Percentiles rank a stretch among this genome's conserved stretches.
These are phyloP conservation scores for Oryzias javanicus DNA, from an alignment of 2,113 vertebrate genomes.

Conservation along the genomic window DNA sequence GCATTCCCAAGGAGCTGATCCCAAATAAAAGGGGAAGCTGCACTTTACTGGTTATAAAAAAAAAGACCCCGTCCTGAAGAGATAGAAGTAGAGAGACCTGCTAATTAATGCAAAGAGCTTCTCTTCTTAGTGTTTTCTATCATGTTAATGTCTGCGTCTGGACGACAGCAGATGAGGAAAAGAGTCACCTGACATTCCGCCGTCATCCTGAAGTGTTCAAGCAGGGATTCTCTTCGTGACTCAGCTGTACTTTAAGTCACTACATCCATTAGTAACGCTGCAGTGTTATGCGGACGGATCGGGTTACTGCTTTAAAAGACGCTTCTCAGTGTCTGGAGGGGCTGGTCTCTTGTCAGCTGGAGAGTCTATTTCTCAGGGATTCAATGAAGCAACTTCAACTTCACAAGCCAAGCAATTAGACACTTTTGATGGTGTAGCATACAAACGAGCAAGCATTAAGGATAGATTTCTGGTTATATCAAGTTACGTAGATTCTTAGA, in stretches of 20 bases:
- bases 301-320: constrained; percentile 14
- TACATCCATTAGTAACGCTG: constrained; percentile 5
- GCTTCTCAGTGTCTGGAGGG: constrained; percentile 11
- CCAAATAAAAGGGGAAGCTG: too few relatives aligned
- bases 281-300: constrained; percentile 21
- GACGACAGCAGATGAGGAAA: too few relatives aligned
- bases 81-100: too few relatives aligned
- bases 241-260: constrained; percentile 24
- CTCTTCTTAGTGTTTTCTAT: too few relatives aligned
- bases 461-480: neutral
- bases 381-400: constrained; percentile 12
- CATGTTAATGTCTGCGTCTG: too few relatives aligned
- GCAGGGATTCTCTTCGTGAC: constrained; percentile 29
- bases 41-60: too few relatives aligned
- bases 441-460: constrained; percentile 1
- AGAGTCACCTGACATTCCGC: too few relatives aligned
- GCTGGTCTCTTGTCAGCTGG: neutral
- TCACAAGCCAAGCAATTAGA: constrained; percentile 1
- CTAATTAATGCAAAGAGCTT: too few relatives aligned
- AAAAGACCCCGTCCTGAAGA: too few relatives aligned
- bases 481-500: neutral
- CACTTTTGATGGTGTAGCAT: neutral
- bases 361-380: constrained; percentile 15
- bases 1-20: too few relatives aligned
- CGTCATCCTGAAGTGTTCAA: neutral